Conservation (phyloP, 2,113 vertebrate species). For the Salvator merianae region DNA sequence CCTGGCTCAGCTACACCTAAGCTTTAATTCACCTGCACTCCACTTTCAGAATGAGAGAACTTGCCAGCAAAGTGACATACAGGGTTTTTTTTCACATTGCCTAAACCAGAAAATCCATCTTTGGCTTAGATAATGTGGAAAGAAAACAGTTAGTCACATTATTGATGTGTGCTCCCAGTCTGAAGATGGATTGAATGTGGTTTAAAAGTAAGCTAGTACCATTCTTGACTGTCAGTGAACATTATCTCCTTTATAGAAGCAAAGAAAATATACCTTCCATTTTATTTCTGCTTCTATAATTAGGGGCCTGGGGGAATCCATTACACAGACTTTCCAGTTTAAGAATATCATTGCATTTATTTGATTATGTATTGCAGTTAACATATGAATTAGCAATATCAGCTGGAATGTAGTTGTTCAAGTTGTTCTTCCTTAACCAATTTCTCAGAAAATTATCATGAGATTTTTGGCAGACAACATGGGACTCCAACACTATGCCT, state of each 20-base stretch:
- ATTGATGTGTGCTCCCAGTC: too few species aligned
- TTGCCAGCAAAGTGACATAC: too few species aligned
- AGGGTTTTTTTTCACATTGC: too few species aligned
- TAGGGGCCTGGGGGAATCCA: constrained; percentile 32
- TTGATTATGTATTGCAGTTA: constrained; percentile 3
- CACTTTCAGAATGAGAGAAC: too few species aligned
- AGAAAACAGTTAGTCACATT: too few species aligned
- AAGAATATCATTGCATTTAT: not conserved
- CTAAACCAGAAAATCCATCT: too few species aligned
- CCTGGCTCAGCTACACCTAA: constrained; percentile 34
- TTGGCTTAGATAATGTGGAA: too few species aligned
- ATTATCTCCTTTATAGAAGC: too few species aligned
- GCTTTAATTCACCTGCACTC: too few species aligned
- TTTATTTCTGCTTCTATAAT: constrained; percentile 47
- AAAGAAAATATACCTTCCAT: not conserved
- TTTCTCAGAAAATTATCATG: not conserved
- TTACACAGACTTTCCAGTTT: not conserved
- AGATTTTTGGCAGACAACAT: not conserved
- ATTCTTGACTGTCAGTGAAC: too few species aligned
- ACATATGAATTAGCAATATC: not conserved
- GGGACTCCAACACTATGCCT: not conserved
- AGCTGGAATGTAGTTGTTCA: not conserved
- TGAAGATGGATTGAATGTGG: too few species aligned
- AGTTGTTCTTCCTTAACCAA: not conserved
- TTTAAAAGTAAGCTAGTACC: too few species aligned